These are phyloP conservation scores for Danio kyathit DNA, from an alignment of 2,797 vertebrate species.

Conservation along the genomic window DNA sequence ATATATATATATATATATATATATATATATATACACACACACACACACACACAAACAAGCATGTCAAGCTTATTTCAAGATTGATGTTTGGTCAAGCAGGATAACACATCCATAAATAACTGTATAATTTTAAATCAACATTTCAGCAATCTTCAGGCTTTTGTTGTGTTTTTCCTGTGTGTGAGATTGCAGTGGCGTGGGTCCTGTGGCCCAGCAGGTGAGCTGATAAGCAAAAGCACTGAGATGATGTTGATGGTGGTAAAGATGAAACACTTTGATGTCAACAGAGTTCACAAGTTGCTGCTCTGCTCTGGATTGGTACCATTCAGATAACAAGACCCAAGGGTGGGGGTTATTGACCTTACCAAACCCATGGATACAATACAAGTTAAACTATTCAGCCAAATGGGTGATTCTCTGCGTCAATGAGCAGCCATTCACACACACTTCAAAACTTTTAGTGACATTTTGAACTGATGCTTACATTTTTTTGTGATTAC, in stretches of 20 bases:
- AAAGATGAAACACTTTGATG: conserved; percentile 65
- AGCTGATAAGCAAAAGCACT: conserved; percentile 57
- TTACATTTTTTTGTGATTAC: neutral
- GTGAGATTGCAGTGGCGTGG: conserved; percentile 6
- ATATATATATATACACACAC: too few relatives aligned
- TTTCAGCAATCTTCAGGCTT: neutral
- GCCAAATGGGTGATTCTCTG: conserved; percentile 25
- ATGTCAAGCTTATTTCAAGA: neutral
- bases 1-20: too few relatives aligned
- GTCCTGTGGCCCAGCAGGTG: conserved; percentile 48
- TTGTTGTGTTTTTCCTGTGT: neutral
- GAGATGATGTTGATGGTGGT: conserved; percentile 56
- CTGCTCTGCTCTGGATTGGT: conserved; percentile 57
- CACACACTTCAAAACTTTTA: neutral
- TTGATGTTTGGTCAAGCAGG: neutral
- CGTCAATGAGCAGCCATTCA: conserved; percentile 20
- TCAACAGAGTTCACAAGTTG: conserved; percentile 64
- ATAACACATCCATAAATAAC: neutral
- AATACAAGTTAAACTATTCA: conserved; percentile 20
- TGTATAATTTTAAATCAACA: neutral
- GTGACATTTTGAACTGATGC: too few relatives aligned
- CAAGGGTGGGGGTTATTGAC: conserved; percentile 27
- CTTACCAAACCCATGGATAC: conserved; percentile 37
- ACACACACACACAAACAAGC: too few relatives aligned
- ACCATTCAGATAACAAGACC: conserved; percentile 58